Evolutionary conservation across 2,113 vertebrate species (phyloP).

Genomic region (Nipponia nippon): DNA sequence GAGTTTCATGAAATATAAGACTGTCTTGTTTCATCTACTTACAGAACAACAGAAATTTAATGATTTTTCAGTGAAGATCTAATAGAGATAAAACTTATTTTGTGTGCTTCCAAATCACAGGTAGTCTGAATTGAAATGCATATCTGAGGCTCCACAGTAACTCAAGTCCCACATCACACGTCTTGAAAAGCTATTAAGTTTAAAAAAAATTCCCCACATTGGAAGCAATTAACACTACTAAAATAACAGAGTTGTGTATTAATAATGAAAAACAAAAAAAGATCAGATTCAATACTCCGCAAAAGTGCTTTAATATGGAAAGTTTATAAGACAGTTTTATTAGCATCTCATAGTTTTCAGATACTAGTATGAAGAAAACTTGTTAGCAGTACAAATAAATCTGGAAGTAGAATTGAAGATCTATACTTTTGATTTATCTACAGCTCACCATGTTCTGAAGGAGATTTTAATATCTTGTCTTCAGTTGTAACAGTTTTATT

Average conservation of each 20-base stretch:
- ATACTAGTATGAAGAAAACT: not conserved
- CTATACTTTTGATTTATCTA: not conserved
- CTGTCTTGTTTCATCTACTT: not conserved
- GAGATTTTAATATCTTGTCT: conserved; percentile 53
- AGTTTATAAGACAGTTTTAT: not conserved
- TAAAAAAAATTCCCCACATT: not conserved
- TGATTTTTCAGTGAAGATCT: not conserved
- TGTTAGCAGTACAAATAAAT: not conserved
- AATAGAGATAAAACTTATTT: not conserved
- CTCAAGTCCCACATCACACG: not conserved
- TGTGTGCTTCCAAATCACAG: not conserved
- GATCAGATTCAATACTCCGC: not conserved
- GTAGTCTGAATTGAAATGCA: not conserved
- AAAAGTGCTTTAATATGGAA: not conserved
- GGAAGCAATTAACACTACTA: not conserved
- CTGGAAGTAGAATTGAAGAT: conserved; percentile 17
- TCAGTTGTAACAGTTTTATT: conserved; percentile 43
- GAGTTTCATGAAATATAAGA: not conserved
- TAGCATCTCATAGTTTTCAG: not conserved
- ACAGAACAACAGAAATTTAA: not conserved
- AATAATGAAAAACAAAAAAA: not conserved
- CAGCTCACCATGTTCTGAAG: not conserved
- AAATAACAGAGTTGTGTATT: not conserved
- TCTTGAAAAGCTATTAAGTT: not conserved
- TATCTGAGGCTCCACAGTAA: not conserved